A percentile compares a stretch with the other conserved stretches of the same genome.
Evolutionary conservation across 2,888 invertebrate species (phyloP).

Genomic region (Xestia c-nigrum): DNA sequence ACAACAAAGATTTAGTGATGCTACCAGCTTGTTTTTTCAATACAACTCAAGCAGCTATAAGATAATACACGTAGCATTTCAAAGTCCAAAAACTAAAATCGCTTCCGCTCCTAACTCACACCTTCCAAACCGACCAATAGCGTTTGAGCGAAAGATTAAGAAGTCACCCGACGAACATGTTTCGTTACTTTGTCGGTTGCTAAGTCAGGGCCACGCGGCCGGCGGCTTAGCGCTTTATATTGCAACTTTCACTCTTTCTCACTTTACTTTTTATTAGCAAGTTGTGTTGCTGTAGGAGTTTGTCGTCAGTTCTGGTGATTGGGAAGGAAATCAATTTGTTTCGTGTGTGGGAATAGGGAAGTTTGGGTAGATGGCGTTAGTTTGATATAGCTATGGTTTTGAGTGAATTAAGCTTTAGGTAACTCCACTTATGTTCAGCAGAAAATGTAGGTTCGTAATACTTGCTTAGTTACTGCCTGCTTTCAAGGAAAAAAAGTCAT

Average conservation of each 20-base stretch:
- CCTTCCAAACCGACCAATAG: slow-evolving; percentile 63
- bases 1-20: neutral
- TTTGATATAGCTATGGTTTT: neutral
- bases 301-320: slow-evolving; percentile 27
- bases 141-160: slow-evolving; percentile 80
- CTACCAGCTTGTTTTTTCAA: neutral
- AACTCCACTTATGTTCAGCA: neutral
- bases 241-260: slow-evolving; percentile 55
- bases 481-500: neutral
- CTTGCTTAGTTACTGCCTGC: neutral
- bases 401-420: neutral
- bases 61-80: neutral
- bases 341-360: slow-evolving; percentile 3
- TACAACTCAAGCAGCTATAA: neutral
- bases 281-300: slow-evolving; percentile 32
- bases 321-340: slow-evolving; percentile 27
- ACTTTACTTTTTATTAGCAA: slow-evolving; percentile 49
- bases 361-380: slow-evolving; percentile 5
- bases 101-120: slow-evolving; percentile 47
- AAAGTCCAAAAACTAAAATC: slow-evolving; percentile 18
- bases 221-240: slow-evolving; percentile 48
- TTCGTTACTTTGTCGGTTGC: slow-evolving; percentile 79
- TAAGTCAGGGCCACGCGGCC: slow-evolving; percentile 71
- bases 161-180: slow-evolving; percentile 81
- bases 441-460: neutral